phyloP scores from a whole-genome alignment of 1,140 invertebrate species.

The Trypoxylus dichotomus region DNA sequence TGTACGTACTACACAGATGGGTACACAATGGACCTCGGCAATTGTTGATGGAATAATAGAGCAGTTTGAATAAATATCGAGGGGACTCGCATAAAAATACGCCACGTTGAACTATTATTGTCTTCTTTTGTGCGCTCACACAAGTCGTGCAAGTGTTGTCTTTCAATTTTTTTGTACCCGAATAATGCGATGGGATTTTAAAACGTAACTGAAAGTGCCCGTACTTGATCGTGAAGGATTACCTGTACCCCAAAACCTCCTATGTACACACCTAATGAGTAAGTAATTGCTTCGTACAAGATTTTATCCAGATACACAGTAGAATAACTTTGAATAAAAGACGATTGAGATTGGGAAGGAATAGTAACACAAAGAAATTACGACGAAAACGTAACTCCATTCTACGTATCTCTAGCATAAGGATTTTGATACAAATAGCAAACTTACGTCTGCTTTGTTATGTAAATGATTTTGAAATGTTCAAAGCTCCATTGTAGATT shows the following conservation, averaged over 20 bases:
- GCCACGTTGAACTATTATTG: conserved; percentile 39
- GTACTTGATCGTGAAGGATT: conserved; percentile 12
- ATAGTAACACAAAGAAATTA: not conserved
- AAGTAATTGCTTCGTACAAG: conserved; percentile 14
- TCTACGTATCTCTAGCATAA: no score
- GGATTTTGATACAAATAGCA: no score
- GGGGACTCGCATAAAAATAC: conserved; percentile 40
- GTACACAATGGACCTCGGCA: conserved; percentile 45
- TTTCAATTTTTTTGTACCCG: conserved; percentile 27
- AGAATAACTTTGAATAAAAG: conserved; percentile 7
- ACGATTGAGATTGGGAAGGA: not conserved
- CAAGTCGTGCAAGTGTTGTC: conserved; percentile 34
- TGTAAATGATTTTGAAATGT: no score
- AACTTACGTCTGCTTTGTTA: no score
- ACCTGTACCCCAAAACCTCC: conserved; percentile 18
- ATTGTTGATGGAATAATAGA: conserved; percentile 49
- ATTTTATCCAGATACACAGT: conserved; percentile 1
- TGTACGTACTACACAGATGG: conserved; percentile 40
- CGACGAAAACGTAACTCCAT: no score
- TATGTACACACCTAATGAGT: conserved; percentile 16
- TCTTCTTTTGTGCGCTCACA: conserved; percentile 33
- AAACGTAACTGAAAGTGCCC: conserved; percentile 26
- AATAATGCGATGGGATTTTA: conserved; percentile 35
- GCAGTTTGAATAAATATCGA: conserved; percentile 46
- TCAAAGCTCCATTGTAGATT: no score